A percentile compares a stretch with the other conserved stretches of the same genome.
These are phyloP conservation scores for Polyergus mexicanus DNA, from an alignment of 1,140 invertebrate species.

Conservation along the genomic window DNA sequence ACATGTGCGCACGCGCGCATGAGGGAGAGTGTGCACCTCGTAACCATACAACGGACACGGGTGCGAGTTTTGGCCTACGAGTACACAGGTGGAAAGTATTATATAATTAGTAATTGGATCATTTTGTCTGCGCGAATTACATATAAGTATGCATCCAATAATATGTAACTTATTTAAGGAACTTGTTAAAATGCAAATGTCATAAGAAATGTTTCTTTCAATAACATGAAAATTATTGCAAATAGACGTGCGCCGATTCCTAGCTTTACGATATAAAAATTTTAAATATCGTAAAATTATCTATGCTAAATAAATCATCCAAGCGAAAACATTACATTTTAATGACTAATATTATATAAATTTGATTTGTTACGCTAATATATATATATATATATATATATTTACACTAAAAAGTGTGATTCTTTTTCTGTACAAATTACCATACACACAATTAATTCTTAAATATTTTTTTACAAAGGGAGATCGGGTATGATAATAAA, in stretches of 20 bases:
- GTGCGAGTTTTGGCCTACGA: neutral
- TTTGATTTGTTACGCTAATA: neutral
- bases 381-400: no score
- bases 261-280: neutral
- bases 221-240: neutral
- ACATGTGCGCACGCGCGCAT: slow-evolving; percentile 11
- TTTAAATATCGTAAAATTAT: neutral
- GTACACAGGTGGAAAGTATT: slow-evolving; percentile 31
- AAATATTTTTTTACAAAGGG: neutral
- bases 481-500: neutral
- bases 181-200: neutral
- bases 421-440: no score
- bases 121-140: neutral
- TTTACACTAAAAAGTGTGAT: no score
- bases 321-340: neutral
- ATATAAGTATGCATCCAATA: neutral
- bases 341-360: neutral
- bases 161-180: neutral
- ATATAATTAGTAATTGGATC: slow-evolving; percentile 31
- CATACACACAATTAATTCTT: neutral
- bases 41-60: neutral
- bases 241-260: neutral
- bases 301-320: neutral
- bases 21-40: slow-evolving; percentile 15
- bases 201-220: neutral